Evolutionary conservation across 2,797 vertebrate genomes (phyloP).

Genomic region (Lutra lutra): DNA sequence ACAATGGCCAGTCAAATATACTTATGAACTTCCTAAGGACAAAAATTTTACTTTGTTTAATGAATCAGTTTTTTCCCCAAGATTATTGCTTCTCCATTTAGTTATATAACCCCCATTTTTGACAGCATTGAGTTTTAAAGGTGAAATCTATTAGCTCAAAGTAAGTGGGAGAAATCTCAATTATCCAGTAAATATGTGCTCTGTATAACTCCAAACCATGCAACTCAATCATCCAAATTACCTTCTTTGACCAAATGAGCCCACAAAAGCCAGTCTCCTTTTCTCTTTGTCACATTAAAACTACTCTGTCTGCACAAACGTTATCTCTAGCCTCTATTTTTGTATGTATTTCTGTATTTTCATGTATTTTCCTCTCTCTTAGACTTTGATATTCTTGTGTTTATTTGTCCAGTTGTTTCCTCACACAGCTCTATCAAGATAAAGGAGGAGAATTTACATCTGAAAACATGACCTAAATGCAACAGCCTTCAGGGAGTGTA

Average conservation of each 20-base stretch:
- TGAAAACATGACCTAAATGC: constrained; percentile 18
- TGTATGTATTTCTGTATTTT: not conserved
- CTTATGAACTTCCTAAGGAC: constrained; percentile 50
- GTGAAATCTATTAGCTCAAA: not conserved
- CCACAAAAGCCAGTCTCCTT: not conserved
- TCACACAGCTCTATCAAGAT: not conserved
- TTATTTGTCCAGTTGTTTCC: not conserved
- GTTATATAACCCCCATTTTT: constrained; percentile 11
- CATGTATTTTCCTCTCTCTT: not conserved
- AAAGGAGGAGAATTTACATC: constrained; percentile 11
- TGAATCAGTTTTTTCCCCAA: not conserved
- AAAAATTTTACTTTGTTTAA: constrained; percentile 59
- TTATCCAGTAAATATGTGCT: constrained; percentile 40
- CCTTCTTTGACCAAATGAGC: constrained; percentile 24
- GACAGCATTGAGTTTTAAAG: constrained; percentile 23
- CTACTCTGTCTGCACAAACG: not conserved
- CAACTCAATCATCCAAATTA: constrained; percentile 19
- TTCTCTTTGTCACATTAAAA: constrained; percentile 14
- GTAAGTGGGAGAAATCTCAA: not conserved
- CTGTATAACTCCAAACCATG: not conserved
- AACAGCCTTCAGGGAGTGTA: not conserved
- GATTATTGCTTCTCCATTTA: constrained; percentile 6
- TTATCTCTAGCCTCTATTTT: not conserved
- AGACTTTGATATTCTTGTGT: not conserved
- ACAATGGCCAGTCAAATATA: not conserved